Evolutionary conservation across 1,140 invertebrate genomes (phyloP), one percentile per base, ranked within the genome.

Genomic region (Penaeus indicus): DNA sequence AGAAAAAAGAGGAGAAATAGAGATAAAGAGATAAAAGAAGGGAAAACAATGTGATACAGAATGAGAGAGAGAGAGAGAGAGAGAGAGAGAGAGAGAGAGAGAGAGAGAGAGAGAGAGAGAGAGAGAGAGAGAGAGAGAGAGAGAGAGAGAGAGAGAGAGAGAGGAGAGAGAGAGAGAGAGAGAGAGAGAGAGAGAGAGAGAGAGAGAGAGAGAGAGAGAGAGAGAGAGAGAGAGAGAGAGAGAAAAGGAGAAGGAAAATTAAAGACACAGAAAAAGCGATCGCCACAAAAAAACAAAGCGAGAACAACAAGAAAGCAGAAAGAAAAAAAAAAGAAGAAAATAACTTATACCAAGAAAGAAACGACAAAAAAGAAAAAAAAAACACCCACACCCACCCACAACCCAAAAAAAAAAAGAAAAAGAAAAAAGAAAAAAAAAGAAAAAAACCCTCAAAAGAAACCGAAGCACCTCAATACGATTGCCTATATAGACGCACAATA

Each of bases 41-140:
- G 32, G 7, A 83, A 83, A 64, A 19, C 38, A 67, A 62, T 61
- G 18, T 13, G 61, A 84, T 22, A 63, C 32, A 62, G 42, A 22
- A 63, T 54, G 42, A n/a, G 69, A 63, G 69, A 75, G 69, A 75
- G 69, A 75, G 69, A 75, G 69, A 75, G 69, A 75, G 69, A 75
- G 69, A 75, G n/a, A 75, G 69, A 75, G 69, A 75, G 27, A 32
- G 78, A 80, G 32, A 27, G 32, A n/a, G 69, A 64, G 72, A 77
- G 13, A 77, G 72, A 77, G 72, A 77, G 72, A 77, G 13, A 77
- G 72, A 77, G 72, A 77, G 27, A 77, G 72, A 77, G 72, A 77
- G 32, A 38, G 79, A 81, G 79, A 38, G 32, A 38, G 79, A 81
- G 79, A 54, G 32, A 42, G 78, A 80, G 78, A 80, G 22, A 81